Conservation (phyloP, 2,888 invertebrate species). For the Branchipolynoe longqiensis region DNA sequence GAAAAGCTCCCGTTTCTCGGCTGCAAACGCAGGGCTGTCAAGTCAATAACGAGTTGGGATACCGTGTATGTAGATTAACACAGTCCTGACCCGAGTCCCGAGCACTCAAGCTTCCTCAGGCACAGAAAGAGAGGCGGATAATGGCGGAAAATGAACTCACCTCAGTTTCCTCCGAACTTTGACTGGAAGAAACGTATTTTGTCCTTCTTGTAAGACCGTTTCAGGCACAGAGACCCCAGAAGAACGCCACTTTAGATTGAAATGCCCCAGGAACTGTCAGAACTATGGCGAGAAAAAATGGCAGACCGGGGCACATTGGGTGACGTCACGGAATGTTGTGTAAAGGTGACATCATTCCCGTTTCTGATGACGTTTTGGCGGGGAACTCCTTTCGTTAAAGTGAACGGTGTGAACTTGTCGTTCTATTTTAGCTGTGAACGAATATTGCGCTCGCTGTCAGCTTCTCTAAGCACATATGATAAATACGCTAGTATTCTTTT, state of each 20-base stretch:
- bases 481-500: no score
- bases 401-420: not conserved
- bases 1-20: not conserved
- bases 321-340: slow-evolving; percentile 45
- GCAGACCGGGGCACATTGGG: slow-evolving; percentile 50
- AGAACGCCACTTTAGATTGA: slow-evolving; percentile 46
- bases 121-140: slow-evolving; percentile 23
- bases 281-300: slow-evolving; percentile 46
- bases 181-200: slow-evolving; percentile 30
- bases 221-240: slow-evolving; percentile 17
- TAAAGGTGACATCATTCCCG: slow-evolving; percentile 38
- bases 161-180: slow-evolving; percentile 18
- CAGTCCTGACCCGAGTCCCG: slow-evolving; percentile 1
- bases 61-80: no score
- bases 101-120: not conserved
- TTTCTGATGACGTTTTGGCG: slow-evolving; percentile 3
- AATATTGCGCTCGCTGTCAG: no score
- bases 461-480: no score
- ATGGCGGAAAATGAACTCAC: not conserved
- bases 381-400: slow-evolving; percentile 7
- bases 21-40: slow-evolving; percentile 6
- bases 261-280: slow-evolving; percentile 35
- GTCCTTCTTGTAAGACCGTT: slow-evolving; percentile 5
- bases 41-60: not conserved
- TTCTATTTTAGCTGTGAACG: no score